phyloP scores from a whole-genome alignment of 2,888 invertebrate species.

The Pimpla rufipes region DNA sequence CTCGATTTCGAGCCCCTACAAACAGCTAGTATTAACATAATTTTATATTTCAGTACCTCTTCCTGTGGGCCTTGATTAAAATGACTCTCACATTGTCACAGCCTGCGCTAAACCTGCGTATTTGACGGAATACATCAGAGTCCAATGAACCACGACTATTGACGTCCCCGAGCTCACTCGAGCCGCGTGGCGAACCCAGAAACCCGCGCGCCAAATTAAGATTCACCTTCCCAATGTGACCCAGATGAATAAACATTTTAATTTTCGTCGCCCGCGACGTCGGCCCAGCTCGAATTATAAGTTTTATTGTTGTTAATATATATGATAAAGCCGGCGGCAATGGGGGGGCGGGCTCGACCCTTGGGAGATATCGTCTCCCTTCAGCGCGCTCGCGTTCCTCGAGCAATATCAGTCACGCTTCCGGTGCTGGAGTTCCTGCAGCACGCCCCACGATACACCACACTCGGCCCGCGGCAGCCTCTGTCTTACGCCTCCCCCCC shows the following conservation, averaged over 20 bases:
- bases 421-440: conserved; percentile 67
- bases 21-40: too few species aligned
- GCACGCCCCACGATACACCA: conserved; percentile 60
- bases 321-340: conserved; percentile 73
- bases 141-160: too few species aligned
- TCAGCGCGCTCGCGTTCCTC: conserved; percentile 64
- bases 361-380: conserved; percentile 70
- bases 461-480: conserved; percentile 20
- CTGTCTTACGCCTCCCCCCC: conserved; percentile 46
- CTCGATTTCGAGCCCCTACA: too few species aligned
- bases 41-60: too few species aligned
- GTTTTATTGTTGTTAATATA: conserved; percentile 78
- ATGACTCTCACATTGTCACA: too few species aligned
- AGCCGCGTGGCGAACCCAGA: too few species aligned
- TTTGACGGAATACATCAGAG: too few species aligned
- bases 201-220: too few species aligned
- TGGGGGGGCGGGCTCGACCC: conserved; percentile 63
- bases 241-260: conserved; percentile 74
- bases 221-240: conserved; percentile 7
- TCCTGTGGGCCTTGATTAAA: too few species aligned
- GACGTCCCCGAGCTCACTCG: too few species aligned
- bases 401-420: conserved; percentile 73
- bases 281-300: conserved; percentile 71
- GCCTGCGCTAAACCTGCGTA: too few species aligned
- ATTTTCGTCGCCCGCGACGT: conserved; percentile 65